These are phyloP conservation scores for Theonella swinhoei DNA, from an alignment of 37 sponge, comb jelly and placozoan genomes.

Conservation along the genomic window DNA sequence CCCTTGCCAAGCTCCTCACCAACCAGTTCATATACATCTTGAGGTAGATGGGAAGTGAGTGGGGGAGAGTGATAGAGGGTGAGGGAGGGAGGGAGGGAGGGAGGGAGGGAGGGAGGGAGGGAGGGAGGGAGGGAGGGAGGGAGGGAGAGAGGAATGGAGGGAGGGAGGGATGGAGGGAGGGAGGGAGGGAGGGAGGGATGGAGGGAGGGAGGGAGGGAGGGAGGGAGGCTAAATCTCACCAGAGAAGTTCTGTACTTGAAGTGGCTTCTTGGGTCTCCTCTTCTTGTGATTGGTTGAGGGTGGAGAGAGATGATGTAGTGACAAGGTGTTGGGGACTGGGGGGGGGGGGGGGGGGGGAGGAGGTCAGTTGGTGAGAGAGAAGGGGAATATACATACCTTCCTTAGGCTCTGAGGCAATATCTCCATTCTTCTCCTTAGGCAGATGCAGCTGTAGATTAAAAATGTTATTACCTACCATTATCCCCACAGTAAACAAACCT, in stretches of 20 bases:
- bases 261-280: constrained; percentile 6
- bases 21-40: constrained; percentile 47
- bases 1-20: constrained; percentile 67
- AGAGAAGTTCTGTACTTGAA: not conserved
- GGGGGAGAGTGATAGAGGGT: not conserved
- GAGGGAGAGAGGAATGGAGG: not conserved
- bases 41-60: not conserved
- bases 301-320: no score
- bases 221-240: not conserved
- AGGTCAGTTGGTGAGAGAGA: not conserved
- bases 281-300: not conserved
- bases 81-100: no score
- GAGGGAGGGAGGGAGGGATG: not conserved
- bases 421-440: not conserved
- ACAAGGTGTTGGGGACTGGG: not conserved
- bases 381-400: not conserved
- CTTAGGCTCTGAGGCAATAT: not conserved
- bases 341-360: not conserved
- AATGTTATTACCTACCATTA: not conserved
- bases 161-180: not conserved
- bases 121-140: constrained; percentile 1
- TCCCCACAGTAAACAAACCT: not conserved
- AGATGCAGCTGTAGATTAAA: not conserved
- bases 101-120: not conserved
- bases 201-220: not conserved